Conservation (phyloP, 1,140 invertebrate genomes). For the Spodoptera frugiperda region DNA sequence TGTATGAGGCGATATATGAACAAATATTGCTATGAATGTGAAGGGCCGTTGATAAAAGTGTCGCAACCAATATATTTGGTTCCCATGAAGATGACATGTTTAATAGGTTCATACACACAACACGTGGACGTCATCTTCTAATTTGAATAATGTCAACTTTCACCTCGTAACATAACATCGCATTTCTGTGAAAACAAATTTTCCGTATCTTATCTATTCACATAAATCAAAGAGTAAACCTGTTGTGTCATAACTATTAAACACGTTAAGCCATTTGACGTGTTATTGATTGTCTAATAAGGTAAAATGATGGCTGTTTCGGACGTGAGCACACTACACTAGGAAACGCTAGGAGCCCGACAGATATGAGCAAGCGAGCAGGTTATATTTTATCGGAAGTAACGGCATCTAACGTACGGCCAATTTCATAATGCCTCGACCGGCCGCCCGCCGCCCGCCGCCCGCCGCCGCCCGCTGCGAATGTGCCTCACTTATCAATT, state of each 20-base stretch:
- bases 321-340: constrained; percentile 73
- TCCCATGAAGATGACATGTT: constrained; percentile 41
- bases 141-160: constrained; percentile 43
- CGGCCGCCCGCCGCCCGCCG: constrained; percentile 74
- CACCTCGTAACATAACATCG: constrained; percentile 13
- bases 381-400: constrained; percentile 85
- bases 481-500: constrained; percentile 85
- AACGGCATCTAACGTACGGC: constrained; percentile 85
- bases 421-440: constrained; percentile 85
- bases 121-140: constrained; percentile 25
- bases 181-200: constrained; percentile 40
- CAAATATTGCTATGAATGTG: constrained; percentile 7
- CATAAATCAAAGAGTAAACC: constrained; percentile 37
- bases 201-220: constrained; percentile 41
- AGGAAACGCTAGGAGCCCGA: constrained; percentile 62
- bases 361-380: constrained; percentile 80
- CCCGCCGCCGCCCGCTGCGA: constrained; percentile 76
- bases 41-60: constrained; percentile 12
- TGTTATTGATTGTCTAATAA: constrained; percentile 70
- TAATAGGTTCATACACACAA: constrained; percentile 30
- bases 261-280: constrained; percentile 59
- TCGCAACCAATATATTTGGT: constrained; percentile 31
- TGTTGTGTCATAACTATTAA: constrained; percentile 44
- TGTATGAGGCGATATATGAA: background rate
- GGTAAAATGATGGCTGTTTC: constrained; percentile 68